Evolutionary conservation across 2,113 vertebrate genomes (phyloP), one percentile per base, ranked within the genome.

Genomic region (Ciconia maguari): DNA sequence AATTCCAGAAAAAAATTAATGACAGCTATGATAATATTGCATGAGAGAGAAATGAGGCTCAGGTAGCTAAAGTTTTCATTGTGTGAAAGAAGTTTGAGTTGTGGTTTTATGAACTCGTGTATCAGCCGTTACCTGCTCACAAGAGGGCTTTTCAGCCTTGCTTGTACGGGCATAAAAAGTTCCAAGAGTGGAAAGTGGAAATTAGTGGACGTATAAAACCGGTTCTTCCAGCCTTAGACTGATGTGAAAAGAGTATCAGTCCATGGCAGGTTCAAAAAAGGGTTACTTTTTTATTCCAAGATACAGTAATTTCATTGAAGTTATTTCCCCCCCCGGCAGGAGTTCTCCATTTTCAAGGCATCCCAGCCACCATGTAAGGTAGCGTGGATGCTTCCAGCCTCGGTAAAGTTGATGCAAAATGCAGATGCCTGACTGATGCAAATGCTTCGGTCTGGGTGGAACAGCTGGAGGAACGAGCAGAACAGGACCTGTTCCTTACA

Each of bases 401-500:
- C 4, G 7, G 9, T 3, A 5, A 38, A 41, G 38, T 1, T 27
- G 41, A 34, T 80, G 58, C 41, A 69, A 74, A 93, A 32, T 19
- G 8, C 55, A 10, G 26, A 13, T 84, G 65, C 49, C 22, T 41
- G 54, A 3, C 8, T 27, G 91, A 19, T 93, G 69, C 52, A 75
- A 77, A 75, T 19, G 65, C 81, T 68, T n/a, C 0, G 3, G 44
- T 41, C 72, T 51, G 68, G 71, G 71, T 41, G 72, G 83, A 42
- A 16, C 16, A 58, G 83, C 86, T 32, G 87, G 87, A 96, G 93
- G 84, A 96, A 83, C 48, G 1, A 72, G 96, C 93, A 83, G 74
- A 90, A 70, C 94, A 72, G 89, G 89, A 91, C 6, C 55, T 19
- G 74, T n/a, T 54, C 84, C 69, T 42, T 13, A 38, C 70, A 79